Percentiles rank a stretch among this genome's conserved stretches.
Conservation (phyloP, 2,113 vertebrate genomes). For the Oreochromis aureus region DNA sequence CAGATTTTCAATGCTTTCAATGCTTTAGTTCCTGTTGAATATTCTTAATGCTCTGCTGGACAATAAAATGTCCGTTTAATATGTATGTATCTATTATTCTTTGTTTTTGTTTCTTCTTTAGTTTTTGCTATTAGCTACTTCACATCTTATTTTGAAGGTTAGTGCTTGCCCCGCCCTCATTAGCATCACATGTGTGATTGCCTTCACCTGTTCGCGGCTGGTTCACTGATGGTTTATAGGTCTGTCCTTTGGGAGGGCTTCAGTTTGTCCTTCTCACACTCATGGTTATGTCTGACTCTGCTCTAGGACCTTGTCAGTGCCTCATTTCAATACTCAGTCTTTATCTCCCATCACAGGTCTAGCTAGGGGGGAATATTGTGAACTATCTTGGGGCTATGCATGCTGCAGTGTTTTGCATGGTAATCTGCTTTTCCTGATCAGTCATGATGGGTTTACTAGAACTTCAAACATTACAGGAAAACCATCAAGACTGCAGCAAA, state of each 20-base stretch:
- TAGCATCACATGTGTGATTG: not conserved
- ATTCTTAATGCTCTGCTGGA: too few species aligned
- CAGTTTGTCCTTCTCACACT: not conserved
- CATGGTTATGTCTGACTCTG: not conserved
- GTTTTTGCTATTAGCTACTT: too few species aligned
- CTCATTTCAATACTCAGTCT: fast-evolving
- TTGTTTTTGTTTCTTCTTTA: too few species aligned
- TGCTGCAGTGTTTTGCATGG: fast-evolving
- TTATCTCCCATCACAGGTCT: not conserved
- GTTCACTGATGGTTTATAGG: not conserved
- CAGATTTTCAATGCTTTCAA: too few species aligned
- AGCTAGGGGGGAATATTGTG: fast-evolving
- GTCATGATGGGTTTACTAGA: not conserved
- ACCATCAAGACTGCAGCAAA: not conserved
- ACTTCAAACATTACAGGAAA: not conserved
- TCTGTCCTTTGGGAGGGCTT: not conserved
- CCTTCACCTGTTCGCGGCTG: fast-evolving
- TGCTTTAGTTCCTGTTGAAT: too few species aligned
- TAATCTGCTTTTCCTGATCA: not conserved
- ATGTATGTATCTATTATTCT: too few species aligned
- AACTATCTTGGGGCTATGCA: not conserved
- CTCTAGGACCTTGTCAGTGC: fast-evolving
- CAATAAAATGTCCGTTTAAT: too few species aligned
- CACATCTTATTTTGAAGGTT: too few species aligned
- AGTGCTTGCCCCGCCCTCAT: not conserved